Percentiles rank a stretch among this genome's conserved stretches.
Evolutionary conservation across 2,888 invertebrate species (phyloP).

Genomic region (Gandaritis pyraliata): DNA sequence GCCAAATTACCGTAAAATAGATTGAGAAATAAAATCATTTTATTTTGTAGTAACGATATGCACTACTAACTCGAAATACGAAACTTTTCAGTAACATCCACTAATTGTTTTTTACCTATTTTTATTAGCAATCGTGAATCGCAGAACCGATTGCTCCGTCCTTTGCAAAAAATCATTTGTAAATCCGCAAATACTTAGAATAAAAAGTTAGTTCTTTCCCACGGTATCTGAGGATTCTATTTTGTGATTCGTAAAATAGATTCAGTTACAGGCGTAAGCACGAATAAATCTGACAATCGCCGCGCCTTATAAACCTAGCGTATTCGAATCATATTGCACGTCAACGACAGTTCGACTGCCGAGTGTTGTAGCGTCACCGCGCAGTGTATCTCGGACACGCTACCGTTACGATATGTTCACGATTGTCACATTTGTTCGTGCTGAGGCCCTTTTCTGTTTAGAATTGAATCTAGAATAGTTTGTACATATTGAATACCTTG

Average conservation of each 20-base stretch:
- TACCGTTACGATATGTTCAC: too few species aligned
- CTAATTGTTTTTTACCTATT: constrained; percentile 60
- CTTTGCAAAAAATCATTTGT: constrained; percentile 59
- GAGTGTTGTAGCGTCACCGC: too few species aligned
- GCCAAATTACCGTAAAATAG: constrained; percentile 4
- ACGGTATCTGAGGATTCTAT: constrained; percentile 49
- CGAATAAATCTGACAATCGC: too few species aligned
- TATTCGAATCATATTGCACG: too few species aligned
- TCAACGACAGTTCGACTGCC: too few species aligned
- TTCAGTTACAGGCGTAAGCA: too few species aligned
- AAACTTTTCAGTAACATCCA: constrained; percentile 52
- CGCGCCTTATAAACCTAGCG: too few species aligned
- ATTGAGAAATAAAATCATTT: constrained; percentile 31
- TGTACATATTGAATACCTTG: constrained; percentile 9
- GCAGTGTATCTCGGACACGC: too few species aligned
- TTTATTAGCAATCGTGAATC: constrained; percentile 59
- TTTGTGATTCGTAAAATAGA: constrained; percentile 9
- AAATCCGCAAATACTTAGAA: constrained; percentile 58
- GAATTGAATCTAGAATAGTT: constrained; percentile 6
- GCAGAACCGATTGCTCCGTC: constrained; percentile 68
- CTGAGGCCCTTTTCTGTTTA: neutral
- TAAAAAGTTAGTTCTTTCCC: constrained; percentile 64
- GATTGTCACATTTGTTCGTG: too few species aligned
- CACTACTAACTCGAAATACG: constrained; percentile 66
- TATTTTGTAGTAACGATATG: constrained; percentile 62